Percentiles rank a stretch among this genome's conserved stretches.
These are phyloP conservation scores for Mamestra configurata DNA, from an alignment of 1,140 invertebrate genomes.

Conservation along the genomic window DNA sequence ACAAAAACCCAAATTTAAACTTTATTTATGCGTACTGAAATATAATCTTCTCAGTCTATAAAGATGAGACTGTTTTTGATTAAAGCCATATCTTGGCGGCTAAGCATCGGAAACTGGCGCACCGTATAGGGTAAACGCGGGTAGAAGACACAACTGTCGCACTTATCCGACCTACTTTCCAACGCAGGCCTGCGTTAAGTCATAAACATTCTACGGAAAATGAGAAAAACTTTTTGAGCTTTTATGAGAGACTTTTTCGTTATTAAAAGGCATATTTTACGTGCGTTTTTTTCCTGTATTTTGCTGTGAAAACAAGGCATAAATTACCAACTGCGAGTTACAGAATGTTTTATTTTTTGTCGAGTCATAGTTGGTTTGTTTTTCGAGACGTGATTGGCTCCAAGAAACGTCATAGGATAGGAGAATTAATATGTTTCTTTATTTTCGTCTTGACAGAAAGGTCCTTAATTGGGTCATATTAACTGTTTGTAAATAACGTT, in stretches of 20 bases:
- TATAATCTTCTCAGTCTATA: slow-evolving; percentile 53
- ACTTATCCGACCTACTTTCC: slow-evolving; percentile 80
- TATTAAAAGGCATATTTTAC: not conserved
- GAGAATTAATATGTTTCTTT: too few species aligned
- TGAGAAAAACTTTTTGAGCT: not conserved
- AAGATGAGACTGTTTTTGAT: slow-evolving; percentile 39
- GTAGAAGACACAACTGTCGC: slow-evolving; percentile 64
- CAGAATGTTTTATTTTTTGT: too few species aligned
- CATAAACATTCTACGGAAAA: slow-evolving; percentile 37
- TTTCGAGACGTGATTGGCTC: too few species aligned
- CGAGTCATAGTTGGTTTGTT: too few species aligned
- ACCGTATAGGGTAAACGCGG: slow-evolving; percentile 70
- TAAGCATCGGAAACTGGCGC: slow-evolving; percentile 71
- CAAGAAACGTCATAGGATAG: too few species aligned
- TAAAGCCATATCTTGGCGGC: slow-evolving; percentile 9
- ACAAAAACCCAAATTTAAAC: not conserved
- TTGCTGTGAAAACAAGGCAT: not conserved
- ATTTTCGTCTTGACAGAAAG: too few species aligned
- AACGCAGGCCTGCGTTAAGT: slow-evolving; percentile 44
- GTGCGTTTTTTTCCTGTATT: not conserved
- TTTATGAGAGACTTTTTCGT: not conserved
- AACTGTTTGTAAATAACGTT: too few species aligned
- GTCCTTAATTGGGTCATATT: too few species aligned
- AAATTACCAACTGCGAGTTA: not conserved
- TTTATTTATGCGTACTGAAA: slow-evolving; percentile 32